Base-by-base conservation (phyloP, 1,140 invertebrate genomes). In the Mercenaria mercenaria region DNA sequence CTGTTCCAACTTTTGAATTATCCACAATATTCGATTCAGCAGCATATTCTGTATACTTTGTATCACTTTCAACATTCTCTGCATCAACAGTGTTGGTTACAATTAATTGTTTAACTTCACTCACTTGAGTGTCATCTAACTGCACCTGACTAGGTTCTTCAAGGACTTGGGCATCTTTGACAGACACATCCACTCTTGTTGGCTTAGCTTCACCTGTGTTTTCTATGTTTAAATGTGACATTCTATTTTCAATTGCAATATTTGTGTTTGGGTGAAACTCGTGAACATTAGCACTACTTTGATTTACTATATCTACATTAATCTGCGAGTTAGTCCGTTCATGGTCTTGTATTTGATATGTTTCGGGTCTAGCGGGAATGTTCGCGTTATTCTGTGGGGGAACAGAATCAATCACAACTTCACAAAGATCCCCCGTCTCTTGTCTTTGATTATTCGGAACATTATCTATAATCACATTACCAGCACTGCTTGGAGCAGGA, bases 281-380 rank as follows among this genome's bases (percentile, higher is more conserved):
- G 13, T 56, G 50, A 59, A 59, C 26, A 64, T 82, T 82, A 37
- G 52, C 56, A 82, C 80, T 67, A 26, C 34, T 82, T 64, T 67
- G 56, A 41, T 59, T 56, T 43, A 10, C 29, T 13, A 32, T 4
- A 61, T 67, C 80, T 64, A 82, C 56, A 43, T 11, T 39, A 67
- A 43, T 41, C 59, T 85, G 29, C 23, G 41, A 50, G 47, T 43
- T 74, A 88, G 86, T 88, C 86, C 86, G 86, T 69, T 88, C 86
- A 88, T 88, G 86, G 34, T 88, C 86, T 81, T 88, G 86, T 29
- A 67, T 72, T 72, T 88, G 86, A 81, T 88, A 88, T 59, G 77
- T 80, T 50, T 80, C 86, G 72, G 59, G 15, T 47, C 61, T 81
- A 81, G 76, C 56, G 18, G 86, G 86, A 80, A 88, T 88, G 85